Conservation (phyloP, 1,140 invertebrate species). For the Triops longicaudatus region DNA sequence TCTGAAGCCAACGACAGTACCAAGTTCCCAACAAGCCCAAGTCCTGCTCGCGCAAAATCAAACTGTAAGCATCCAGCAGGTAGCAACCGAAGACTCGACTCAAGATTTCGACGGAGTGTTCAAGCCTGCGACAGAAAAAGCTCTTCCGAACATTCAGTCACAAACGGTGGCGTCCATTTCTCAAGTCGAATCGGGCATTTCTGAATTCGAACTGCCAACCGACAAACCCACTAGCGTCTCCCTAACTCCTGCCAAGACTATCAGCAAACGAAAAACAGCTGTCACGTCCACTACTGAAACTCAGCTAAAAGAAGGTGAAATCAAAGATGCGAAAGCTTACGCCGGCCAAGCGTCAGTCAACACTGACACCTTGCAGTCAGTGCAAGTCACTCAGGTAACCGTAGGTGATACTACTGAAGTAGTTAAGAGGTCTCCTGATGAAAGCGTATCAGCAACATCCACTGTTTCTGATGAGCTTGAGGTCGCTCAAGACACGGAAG, state of each 20-base stretch:
- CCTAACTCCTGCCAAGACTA: slow-evolving; percentile 20
- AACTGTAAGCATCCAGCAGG: slow-evolving; percentile 30
- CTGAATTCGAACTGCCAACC: not conserved
- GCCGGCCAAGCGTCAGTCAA: not conserved
- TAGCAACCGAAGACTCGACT: slow-evolving; percentile 30
- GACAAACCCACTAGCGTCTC: not conserved
- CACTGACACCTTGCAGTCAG: not conserved
- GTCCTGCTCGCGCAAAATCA: slow-evolving; percentile 27
- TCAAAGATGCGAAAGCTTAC: not conserved
- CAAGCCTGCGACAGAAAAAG: slow-evolving; percentile 21
- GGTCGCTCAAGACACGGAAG: slow-evolving; percentile 27
- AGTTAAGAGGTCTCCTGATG: not conserved
- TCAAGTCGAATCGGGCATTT: not conserved
- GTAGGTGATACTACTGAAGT: not conserved
- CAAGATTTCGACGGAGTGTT: not conserved
- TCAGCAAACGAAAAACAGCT: slow-evolving; percentile 26
- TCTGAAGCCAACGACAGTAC: slow-evolving; percentile 18
- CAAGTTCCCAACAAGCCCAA: slow-evolving; percentile 24
- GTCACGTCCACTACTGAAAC: slow-evolving; percentile 24
- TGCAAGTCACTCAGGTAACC: not conserved
- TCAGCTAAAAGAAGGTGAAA: slow-evolving; percentile 30
- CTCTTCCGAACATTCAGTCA: not conserved
- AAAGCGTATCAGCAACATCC: not conserved
- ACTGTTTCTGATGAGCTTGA: not conserved
- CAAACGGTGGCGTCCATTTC: not conserved